Percentiles rank a stretch among this genome's conserved stretches.
These are phyloP conservation scores for Tragelaphus oryx DNA, from an alignment of 2,797 vertebrate genomes.

Conservation along the genomic window DNA sequence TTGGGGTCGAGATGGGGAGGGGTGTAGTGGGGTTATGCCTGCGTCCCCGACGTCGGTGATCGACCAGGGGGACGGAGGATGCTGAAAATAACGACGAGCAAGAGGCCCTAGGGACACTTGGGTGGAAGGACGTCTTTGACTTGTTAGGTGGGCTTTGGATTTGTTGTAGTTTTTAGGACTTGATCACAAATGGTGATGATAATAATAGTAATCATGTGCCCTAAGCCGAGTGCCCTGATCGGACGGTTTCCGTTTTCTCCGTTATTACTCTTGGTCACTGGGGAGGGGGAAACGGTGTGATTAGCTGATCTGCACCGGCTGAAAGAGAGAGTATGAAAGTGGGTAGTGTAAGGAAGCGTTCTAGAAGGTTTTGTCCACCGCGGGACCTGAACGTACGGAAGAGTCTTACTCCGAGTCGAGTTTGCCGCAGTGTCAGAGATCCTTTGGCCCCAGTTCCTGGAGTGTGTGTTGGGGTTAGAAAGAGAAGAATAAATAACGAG, in stretches of 20 bases:
- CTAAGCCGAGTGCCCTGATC: conserved; percentile 22
- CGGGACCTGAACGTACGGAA: neutral
- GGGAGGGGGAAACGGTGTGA: conserved; percentile 56
- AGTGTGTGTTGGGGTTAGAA: neutral
- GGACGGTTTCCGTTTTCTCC: conserved; percentile 71
- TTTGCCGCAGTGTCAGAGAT: conserved; percentile 52
- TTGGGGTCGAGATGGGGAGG: neutral
- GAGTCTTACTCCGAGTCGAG: neutral
- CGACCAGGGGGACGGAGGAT: neutral
- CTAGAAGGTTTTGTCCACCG: neutral
- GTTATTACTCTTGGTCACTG: conserved; percentile 62
- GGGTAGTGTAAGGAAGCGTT: neutral
- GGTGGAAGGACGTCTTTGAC: conserved; percentile 6
- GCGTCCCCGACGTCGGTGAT: neutral
- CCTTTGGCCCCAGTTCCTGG: neutral
- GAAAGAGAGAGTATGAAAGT: neutral
- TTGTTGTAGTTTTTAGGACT: conserved; percentile 34
- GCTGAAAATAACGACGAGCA: neutral
- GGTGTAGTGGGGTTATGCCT: neutral
- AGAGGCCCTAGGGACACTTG: neutral
- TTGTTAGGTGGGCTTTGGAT: conserved; percentile 25
- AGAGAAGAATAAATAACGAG: neutral
- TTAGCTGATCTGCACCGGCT: neutral
- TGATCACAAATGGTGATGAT: conserved; percentile 40
- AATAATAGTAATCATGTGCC: conserved; percentile 48